Evolutionary conservation across 1,140 invertebrate genomes (phyloP).

Genomic region (Dinoponera quadriceps): DNA sequence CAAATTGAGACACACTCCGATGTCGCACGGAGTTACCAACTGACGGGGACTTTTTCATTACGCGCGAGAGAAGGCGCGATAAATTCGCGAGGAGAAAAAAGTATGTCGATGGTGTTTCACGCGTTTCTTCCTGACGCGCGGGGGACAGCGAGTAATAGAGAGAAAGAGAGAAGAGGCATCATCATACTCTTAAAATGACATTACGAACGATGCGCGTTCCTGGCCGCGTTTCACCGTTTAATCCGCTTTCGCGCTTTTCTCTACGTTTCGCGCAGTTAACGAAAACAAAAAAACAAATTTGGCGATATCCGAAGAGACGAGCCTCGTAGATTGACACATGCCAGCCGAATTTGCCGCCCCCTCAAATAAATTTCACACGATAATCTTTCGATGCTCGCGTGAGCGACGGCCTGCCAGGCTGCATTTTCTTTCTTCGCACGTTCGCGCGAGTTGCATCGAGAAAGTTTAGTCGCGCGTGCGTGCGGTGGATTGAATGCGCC

Average conservation of each 20-base stretch:
- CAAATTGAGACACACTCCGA: constrained; percentile 45
- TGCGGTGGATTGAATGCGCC: constrained; percentile 52
- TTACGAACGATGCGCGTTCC: constrained; percentile 4
- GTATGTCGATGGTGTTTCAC: background rate
- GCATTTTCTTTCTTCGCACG: constrained; percentile 57
- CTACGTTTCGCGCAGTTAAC: constrained; percentile 25
- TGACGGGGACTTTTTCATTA: constrained; percentile 39
- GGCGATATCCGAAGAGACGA: constrained; percentile 19
- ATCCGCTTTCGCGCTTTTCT: constrained; percentile 2
- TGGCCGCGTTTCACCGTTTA: background rate
- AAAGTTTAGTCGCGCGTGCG: constrained; percentile 59
- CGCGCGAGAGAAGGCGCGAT: constrained; percentile 1
- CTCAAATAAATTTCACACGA: constrained; percentile 69
- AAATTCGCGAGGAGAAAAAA: constrained; percentile 14
- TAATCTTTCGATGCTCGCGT: constrained; percentile 63
- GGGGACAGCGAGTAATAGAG: too few relatives aligned
- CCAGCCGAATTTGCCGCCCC: constrained; percentile 37
- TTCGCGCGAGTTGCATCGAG: constrained; percentile 37
- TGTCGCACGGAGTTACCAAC: constrained; percentile 32
- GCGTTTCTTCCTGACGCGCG: background rate
- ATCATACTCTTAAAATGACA: constrained; percentile 18
- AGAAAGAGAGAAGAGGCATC: too few relatives aligned
- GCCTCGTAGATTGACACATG: constrained; percentile 46
- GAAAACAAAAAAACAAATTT: constrained; percentile 42
- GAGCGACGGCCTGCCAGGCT: constrained; percentile 45